Base-by-base conservation (phyloP, 1,140 invertebrate genomes). In the Samia ricini region DNA sequence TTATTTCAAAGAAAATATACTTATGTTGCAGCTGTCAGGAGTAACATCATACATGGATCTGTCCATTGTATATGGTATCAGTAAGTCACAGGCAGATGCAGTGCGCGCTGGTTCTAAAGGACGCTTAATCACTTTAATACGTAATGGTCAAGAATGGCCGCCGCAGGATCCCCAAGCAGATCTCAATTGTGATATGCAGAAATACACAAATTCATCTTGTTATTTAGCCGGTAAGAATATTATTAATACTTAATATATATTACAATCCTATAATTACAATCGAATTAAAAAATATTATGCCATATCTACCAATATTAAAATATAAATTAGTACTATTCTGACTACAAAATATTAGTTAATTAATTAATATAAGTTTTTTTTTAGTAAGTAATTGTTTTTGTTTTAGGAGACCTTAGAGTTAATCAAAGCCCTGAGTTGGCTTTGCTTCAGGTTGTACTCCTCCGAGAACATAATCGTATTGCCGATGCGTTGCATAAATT, bases 401-500 rank as follows among this genome's bases (percentile, higher is more conserved):
- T 42, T 42, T 22, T 49, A 64, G 54, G 61, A 33, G 33, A 61
- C 88, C n/a, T 52, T 8, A 20, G 64, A 23, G 55, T 52, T 89
- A 98, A 98, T 89, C 96, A 98, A 82, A 95, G 95, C 71, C 92
- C 95, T 0, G 93, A 94, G 63, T 72, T 97, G 26, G 93, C 95
- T 1, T 90, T 95, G 18, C 77, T 98, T 2, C 97, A 98, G 69
- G 95, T 95, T 0, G 76, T 98, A 5, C 92, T 96, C 56, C 88
- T 97, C 60, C 91, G 97, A 66, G 95, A 98, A 77, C 97, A 98
- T 79, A 98, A 98, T 83, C 91, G 95, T 51, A 90, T 98, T 20
- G 96, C 97, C 0, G 91, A 59, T n/a, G 22, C 8, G 0, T 23
- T 64, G 4, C 4, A 19, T 12, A 12, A 24, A 4, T 15, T 69